Base-by-base conservation (phyloP, 2,888 invertebrate species). In the Caradrina clavipalpis region DNA sequence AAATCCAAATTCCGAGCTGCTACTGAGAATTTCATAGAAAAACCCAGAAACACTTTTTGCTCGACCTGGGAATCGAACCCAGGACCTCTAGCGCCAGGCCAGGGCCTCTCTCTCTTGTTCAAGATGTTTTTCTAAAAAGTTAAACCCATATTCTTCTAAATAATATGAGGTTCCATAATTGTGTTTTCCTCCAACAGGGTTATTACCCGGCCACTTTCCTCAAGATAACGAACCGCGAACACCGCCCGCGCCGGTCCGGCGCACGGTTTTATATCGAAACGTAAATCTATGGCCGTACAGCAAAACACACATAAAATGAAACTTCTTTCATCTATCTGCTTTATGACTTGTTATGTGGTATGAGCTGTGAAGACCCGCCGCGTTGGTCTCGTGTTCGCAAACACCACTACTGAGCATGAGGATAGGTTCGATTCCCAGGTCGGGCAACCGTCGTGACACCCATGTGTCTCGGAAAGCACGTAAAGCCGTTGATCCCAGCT, bases 251-350 rank as follows among this genome's bases (percentile, higher is more conserved):
- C 11, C 22, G 35, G 21, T 72, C 72, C 11, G n/a, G 47, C 22
- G 42, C 21, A 22, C 51, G 8, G 26, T 63, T 73, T 69, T 73
- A 69, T 69, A 73, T 35, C 51, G 26, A 45, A 53, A 64, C 73
- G 73, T 69, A 63, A 69, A 73, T 73, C 63, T 69, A 69, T 45
- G 17, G 26, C 57, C 42, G 42, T 5, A 49, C 45, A 8, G 22
- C 47, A 56, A 31, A 56, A 56, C 39, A 70, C 13, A 51, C 69
- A 73, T 69, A 73, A 51, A 73, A 35, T 26, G 11, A 63, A 63
- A 69, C 73, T 63, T 35, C 35, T 35, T 72, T 72, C 45, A 61
- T 72, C 5, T 51, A 2, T 51, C 35, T 45, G 19, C 42, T 61
- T 69, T 42, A 69, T 59, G 21, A 19, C 19, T 71, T 59, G 42